Evolutionary conservation across 2,888 invertebrate species (phyloP).

Genomic region (Ferdinandea cuprea): DNA sequence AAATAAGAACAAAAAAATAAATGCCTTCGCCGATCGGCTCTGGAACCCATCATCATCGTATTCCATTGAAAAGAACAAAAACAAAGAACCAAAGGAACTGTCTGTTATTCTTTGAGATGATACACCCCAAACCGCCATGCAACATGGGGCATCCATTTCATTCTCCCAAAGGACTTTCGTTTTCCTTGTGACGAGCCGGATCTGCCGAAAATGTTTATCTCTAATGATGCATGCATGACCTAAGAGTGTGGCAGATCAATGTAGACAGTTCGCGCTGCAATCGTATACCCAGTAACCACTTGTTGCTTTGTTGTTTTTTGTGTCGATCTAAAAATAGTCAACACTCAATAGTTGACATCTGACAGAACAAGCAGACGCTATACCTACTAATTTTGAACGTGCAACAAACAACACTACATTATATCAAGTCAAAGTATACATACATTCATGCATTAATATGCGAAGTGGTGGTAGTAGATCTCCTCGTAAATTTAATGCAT

Average conservation of each 20-base stretch:
- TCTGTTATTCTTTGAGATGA: conserved; percentile 46
- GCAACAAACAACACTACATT: not conserved
- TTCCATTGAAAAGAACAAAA: not conserved
- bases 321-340: conserved; percentile 64
- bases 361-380: conserved; percentile 21
- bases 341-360: conserved; percentile 9
- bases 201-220: conserved; percentile 31
- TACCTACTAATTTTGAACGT: not conserved
- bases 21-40: conserved; percentile 14
- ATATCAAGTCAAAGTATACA: too few relatives aligned
- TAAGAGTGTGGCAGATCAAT: conserved; percentile 23
- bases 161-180: conserved; percentile 36
- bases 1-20: conserved; percentile 3
- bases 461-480: conserved; percentile 12
- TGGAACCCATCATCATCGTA: conserved; percentile 17
- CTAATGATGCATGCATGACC: conserved; percentile 41
- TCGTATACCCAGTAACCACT: conserved; percentile 53
- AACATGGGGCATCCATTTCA: conserved; percentile 7
- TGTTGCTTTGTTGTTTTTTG: conserved; percentile 58
- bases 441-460: not conserved
- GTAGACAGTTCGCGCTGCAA: conserved; percentile 1
- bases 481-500: conserved; percentile 62
- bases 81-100: conserved; percentile 2
- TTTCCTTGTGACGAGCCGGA: not conserved
- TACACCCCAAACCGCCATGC: conserved; percentile 21